These are phyloP conservation scores for Nymphalis io DNA, from an alignment of 1,140 invertebrate species.

Conservation along the genomic window DNA sequence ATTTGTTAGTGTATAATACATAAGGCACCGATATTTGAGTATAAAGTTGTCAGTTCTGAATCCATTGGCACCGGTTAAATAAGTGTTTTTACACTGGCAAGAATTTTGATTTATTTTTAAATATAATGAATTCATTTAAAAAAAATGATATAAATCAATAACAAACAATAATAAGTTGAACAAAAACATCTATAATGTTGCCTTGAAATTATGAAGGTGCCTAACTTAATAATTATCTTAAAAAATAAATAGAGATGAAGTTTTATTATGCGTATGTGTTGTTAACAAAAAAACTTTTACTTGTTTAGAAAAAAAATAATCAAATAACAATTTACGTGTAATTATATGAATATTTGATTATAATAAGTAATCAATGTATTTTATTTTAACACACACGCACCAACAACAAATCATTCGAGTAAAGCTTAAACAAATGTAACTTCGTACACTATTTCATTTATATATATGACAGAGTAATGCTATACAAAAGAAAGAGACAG, in stretches of 20 bases:
- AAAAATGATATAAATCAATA: not conserved
- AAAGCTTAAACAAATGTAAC: conserved; percentile 44
- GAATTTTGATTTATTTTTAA: conserved; percentile 27
- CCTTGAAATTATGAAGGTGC: conserved; percentile 22
- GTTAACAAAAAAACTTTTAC: not conserved
- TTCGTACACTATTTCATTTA: not conserved
- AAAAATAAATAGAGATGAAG: conserved; percentile 34
- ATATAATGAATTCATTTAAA: not conserved
- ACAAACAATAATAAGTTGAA: not conserved
- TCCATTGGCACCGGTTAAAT: conserved; percentile 47
- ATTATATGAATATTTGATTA: not conserved
- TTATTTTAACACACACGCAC: conserved; percentile 25
- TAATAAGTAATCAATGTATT: conserved; percentile 5
- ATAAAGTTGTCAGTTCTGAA: conserved; percentile 43
- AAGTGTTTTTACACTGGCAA: conserved; percentile 27
- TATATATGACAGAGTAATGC: not conserved
- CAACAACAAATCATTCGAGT: conserved; percentile 38
- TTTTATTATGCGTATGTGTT: conserved; percentile 28
- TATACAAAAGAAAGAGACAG: not conserved
- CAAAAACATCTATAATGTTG: not conserved
- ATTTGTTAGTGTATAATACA: conserved; percentile 62
- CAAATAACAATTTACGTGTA: conserved; percentile 3
- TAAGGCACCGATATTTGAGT: conserved; percentile 67
- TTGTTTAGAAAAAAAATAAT: not conserved
- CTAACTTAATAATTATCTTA: conserved; percentile 32